These are phyloP conservation scores for Sarcoramphus papa DNA, from an alignment of 2,797 vertebrate genomes.

Conservation along the genomic window DNA sequence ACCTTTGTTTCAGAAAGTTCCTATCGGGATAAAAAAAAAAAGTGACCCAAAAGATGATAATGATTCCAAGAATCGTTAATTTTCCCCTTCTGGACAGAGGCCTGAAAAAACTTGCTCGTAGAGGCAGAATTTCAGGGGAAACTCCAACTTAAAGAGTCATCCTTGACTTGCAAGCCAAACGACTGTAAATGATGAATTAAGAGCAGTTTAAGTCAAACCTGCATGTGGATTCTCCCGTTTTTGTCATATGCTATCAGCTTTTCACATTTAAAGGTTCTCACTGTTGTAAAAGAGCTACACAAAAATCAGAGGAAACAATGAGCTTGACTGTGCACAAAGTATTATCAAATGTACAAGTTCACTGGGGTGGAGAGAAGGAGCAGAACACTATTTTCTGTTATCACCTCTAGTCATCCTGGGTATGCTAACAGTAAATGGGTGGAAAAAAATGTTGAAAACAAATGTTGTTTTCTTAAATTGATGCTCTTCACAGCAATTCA, in stretches of 20 bases:
- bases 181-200: slow-evolving; percentile 19
- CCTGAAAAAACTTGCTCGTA: slow-evolving; percentile 23
- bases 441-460: not conserved
- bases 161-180: not conserved
- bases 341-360: not conserved
- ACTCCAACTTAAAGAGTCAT: slow-evolving; percentile 35
- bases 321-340: not conserved
- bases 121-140: slow-evolving; percentile 44
- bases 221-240: not conserved
- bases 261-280: not conserved
- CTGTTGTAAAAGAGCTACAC: not conserved
- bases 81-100: slow-evolving; percentile 3
- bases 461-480: not conserved
- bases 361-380: not conserved
- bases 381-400: not conserved
- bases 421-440: not conserved
- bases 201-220: not conserved
- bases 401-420: not conserved
- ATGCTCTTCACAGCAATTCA: not conserved
- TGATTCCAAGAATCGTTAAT: not conserved
- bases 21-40: not conserved
- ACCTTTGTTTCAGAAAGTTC: not conserved
- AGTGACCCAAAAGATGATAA: not conserved
- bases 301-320: not conserved
- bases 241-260: not conserved